Base-by-base conservation (phyloP, 2,888 invertebrate species). In the Drosophila neotestacea region DNA sequence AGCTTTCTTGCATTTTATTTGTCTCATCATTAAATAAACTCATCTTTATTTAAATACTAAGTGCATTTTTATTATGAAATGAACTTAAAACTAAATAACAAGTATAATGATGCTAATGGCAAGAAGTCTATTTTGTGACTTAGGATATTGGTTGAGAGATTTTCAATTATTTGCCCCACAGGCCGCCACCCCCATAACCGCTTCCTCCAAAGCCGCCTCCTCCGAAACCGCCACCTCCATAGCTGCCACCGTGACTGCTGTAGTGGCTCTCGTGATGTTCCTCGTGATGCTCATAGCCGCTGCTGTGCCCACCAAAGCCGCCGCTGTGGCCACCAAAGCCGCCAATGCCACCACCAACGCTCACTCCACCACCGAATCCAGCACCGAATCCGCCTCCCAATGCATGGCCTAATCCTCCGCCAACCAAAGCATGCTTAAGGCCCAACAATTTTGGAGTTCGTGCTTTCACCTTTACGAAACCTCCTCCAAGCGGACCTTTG, bases 381-480 rank as follows among this genome's bases (percentile, higher is more conserved):
- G 61, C 67, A 1, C 69, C 52, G 41, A 48, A 59, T 1, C 70
- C 70, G 0, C 47, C 60, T 9, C 85, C 83, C 1, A 71, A 56
- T n/a, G 72, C 72, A 6, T 47, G 54, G 11, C 71, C n/a, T 72
- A 76, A 36, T 6, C 78, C 39, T 10, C 79, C 78, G 10, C 77
- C 77, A 22, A 70, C 73, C 2, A 88, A 67, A 1, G 67, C 87
- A 62, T 87, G 85, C 55, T 91, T 91, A 0, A 91, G 74, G 0
- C 91, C 91, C 38, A 90, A 56, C 10, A 91, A 36, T 54, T 90
- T 91, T 0, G 90, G 90, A 1, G 74, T 66, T n/a, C 82, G 83
- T 6, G 71, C 86, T 73, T 90, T 90, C 13, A 90, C 46, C 4
- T 77, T 81, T 6, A 86, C 56, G 61, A 90, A 90, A 0, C 85